Base-by-base conservation (phyloP, 1,140 invertebrate species). In the Drepana arcuata region DNA sequence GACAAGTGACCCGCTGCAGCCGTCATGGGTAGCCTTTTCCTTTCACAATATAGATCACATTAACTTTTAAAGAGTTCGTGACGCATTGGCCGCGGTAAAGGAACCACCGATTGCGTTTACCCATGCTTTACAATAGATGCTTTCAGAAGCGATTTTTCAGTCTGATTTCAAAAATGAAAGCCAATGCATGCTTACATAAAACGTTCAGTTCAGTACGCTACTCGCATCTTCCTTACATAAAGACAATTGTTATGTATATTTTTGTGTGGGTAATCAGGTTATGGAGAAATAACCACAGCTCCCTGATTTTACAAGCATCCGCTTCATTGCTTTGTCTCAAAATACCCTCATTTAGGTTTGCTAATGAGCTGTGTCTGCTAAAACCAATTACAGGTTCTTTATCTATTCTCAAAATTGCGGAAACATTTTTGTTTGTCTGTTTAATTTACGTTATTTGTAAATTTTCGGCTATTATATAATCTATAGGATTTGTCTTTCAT, bases 71-170 rank as follows among this genome's bases (percentile, higher is more conserved):
- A 16, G 14, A 34, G 39, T 4, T 28, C 39, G 24, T 9, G 18
- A 10, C 15, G 34, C 29, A 24, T 12, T 48, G 39, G 45, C n/a
- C 31, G 21, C 15, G 14, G 26, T 27, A 48, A 38, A 14, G 35
- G 39, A 35, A 28, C 33, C 27, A 39, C 45, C 30, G 34, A 15
- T 41, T 41, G 36, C 45, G 32, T 44, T 38, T 21, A 25, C 18
- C n/a, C n/a, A n/a, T n/a, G n/a, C n/a, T n/a, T n/a, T n/a, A 49
- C 35, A 57, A 49, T 41, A 35, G 23, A 21, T n/a, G 38, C 31
- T 49, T 59, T 46, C 48, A 50, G 48, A 10, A 12, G 34, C 27
- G 32, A 61, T 39, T 53, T 61, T 60, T 56, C 52, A 52, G 46
- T 21, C 39, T 41, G 40, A 39, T 61, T 53, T 38, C 30, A 37